Evolutionary conservation across 2,113 vertebrate species (phyloP).

Genomic region (Chaenogobius annularis): DNA sequence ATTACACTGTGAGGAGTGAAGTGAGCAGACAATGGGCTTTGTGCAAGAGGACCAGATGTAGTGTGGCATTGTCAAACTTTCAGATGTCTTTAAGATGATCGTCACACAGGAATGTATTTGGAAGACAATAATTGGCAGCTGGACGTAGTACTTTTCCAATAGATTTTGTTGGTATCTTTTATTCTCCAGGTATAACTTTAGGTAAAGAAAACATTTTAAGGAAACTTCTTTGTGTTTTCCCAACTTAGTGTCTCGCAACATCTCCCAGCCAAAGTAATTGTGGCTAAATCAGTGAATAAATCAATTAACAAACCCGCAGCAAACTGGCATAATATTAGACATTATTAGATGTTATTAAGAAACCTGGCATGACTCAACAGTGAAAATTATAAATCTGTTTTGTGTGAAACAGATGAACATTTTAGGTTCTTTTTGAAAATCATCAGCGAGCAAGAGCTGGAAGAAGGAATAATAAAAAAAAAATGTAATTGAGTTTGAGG

Average conservation of each 20-base stretch:
- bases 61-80: conserved; percentile 36
- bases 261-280: neutral
- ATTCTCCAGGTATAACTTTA: neutral
- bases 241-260: neutral
- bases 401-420: too few species aligned
- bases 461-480: too few species aligned
- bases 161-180: neutral
- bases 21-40: conserved; percentile 61
- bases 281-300: neutral
- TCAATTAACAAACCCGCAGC: too few species aligned
- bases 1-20: conserved; percentile 72
- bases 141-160: neutral
- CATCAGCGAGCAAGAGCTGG: too few species aligned
- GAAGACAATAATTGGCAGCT: neutral
- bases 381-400: too few species aligned
- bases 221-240: neutral
- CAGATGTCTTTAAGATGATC: conserved; percentile 20
- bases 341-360: too few species aligned
- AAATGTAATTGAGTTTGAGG: too few species aligned
- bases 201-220: neutral
- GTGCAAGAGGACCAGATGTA: conserved; percentile 29
- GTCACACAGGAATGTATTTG: neutral
- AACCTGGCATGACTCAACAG: too few species aligned
- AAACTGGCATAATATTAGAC: too few species aligned
- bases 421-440: too few species aligned